These are phyloP conservation scores for Oxytorus armatus DNA, from an alignment of 2,888 invertebrate species.

Conservation along the genomic window DNA sequence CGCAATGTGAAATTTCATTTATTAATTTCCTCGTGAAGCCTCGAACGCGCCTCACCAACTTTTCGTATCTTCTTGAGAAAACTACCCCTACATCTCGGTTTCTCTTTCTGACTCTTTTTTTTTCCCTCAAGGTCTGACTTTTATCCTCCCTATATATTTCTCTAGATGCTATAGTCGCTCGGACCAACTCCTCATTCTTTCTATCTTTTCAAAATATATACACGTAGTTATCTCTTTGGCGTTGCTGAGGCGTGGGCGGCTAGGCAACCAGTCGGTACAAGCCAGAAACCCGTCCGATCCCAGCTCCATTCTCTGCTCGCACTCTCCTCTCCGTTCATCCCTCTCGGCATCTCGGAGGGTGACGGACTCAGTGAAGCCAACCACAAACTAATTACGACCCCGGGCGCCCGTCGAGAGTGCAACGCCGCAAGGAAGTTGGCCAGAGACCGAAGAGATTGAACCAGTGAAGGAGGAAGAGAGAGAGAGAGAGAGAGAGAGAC, in stretches of 20 bases:
- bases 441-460: constrained; percentile 41
- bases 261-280: constrained; percentile 67
- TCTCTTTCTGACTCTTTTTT: constrained; percentile 9
- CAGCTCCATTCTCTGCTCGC: constrained; percentile 29
- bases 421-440: constrained; percentile 68
- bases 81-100: constrained; percentile 35
- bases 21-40: constrained; percentile 62
- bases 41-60: constrained; percentile 49
- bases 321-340: constrained; percentile 45
- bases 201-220: constrained; percentile 50
- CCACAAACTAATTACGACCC: constrained; percentile 81
- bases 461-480: constrained; percentile 42
- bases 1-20: constrained; percentile 65
- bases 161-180: constrained; percentile 41
- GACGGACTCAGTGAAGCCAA: constrained; percentile 77
- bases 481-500: constrained; percentile 15
- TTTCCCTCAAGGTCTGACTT: constrained; percentile 41
- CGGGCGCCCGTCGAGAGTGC: constrained; percentile 78
- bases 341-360: constrained; percentile 64
- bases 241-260: constrained; percentile 52
- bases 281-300: constrained; percentile 43
- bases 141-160: constrained; percentile 45
- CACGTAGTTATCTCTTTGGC: constrained; percentile 60
- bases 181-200: constrained; percentile 24
- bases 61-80: constrained; percentile 54